Evolutionary conservation across 2,888 invertebrate genomes (phyloP).

Genomic region (Idaea dimidiata): DNA sequence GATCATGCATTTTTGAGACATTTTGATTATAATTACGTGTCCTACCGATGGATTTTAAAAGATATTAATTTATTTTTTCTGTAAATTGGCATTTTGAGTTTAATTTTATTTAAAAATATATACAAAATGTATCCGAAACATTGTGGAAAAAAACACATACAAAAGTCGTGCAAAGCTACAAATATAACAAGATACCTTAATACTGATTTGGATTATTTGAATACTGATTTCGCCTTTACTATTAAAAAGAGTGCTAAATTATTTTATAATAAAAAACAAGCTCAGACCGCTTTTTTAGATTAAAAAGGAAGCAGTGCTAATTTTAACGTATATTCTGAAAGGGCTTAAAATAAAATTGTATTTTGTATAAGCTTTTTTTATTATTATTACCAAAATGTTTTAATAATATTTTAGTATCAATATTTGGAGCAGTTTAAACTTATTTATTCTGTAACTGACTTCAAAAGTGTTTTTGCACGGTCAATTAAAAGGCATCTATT

Average conservation of each 20-base stretch:
- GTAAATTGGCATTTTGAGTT: no score
- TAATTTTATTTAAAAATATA: no score
- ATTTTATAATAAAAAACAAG: constrained; percentile 29
- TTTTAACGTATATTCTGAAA: constrained; percentile 33
- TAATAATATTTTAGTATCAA: constrained; percentile 2
- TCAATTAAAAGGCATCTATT: no score
- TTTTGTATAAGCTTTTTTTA: constrained; percentile 6
- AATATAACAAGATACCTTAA: not conserved
- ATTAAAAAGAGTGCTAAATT: constrained; percentile 29
- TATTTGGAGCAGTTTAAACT: not conserved
- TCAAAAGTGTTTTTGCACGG: no score
- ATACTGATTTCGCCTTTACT: not conserved
- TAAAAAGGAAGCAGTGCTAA: constrained; percentile 36
- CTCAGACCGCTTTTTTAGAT: constrained; percentile 43
- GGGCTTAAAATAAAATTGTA: constrained; percentile 21
- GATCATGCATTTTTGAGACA: no score
- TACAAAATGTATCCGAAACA: no score
- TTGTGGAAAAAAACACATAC: no score
- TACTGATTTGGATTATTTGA: not conserved
- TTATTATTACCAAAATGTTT: not conserved
- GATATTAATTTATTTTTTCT: no score
- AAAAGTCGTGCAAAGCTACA: not conserved
- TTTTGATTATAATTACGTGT: no score
- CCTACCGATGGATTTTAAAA: no score
- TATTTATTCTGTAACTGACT: no score